phyloP scores from a whole-genome alignment of 2,888 invertebrate species.

The Diarsia mendica region DNA sequence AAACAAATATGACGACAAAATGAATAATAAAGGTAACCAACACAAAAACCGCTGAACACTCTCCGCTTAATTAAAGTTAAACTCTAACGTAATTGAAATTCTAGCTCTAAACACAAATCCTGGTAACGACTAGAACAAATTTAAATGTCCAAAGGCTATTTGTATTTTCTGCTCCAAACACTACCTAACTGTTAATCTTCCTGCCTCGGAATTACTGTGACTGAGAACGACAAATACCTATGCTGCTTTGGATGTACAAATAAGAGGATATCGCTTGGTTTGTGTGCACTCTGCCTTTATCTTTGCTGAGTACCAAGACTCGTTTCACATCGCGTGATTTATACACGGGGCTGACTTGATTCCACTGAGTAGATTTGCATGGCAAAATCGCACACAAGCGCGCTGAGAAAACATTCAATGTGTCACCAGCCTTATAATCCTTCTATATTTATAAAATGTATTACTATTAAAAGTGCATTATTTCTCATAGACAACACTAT shows the following conservation, averaged over 20 bases:
- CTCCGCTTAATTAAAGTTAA: conserved; percentile 54
- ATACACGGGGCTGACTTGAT: conserved; percentile 22
- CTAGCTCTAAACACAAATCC: conserved; percentile 67
- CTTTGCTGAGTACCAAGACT: conserved; percentile 32
- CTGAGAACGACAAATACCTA: conserved; percentile 39
- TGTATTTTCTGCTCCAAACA: conserved; percentile 66
- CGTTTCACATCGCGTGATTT: conserved; percentile 46
- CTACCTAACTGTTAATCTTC: conserved; percentile 67
- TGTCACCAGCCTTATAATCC: background rate
- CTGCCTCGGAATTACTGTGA: conserved; percentile 58
- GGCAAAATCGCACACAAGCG: background rate
- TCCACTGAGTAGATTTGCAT: conserved; percentile 14
- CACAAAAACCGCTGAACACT: conserved; percentile 32
- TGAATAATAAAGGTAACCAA: conserved; percentile 25
- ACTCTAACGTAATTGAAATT: conserved; percentile 59
- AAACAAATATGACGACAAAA: conserved; percentile 19
- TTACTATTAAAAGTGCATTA: conserved; percentile 12
- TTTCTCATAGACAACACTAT: background rate
- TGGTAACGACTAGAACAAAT: conserved; percentile 63
- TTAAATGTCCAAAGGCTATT: conserved; percentile 67
- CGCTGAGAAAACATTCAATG: background rate
- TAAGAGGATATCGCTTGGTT: conserved; percentile 32
- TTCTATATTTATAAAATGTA: background rate
- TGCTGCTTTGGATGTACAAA: conserved; percentile 38
- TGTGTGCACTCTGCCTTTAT: conserved; percentile 52